Base-by-base conservation (phyloP, 2,113 vertebrate species). In the Hystrix cristata region DNA sequence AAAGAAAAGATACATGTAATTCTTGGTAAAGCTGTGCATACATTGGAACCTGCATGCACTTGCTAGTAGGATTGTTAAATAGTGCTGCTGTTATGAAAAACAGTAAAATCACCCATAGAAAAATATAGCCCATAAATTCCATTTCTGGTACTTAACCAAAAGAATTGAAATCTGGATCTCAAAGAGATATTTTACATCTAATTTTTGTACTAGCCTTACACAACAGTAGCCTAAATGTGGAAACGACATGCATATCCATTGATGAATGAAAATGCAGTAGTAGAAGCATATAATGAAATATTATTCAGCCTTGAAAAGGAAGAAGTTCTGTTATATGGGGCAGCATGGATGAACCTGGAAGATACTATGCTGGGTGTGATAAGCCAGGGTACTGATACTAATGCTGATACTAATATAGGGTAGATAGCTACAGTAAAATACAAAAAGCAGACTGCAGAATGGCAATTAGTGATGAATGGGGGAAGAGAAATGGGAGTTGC, bases 401-500 rank as follows among this genome's bases (percentile, higher is more conserved):
- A 5, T 1, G 19, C 1, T 48, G 46, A 19, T 59, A 16, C 0
- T 43, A 64, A 19, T n/a, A n/a, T 1, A 34, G 25, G 29, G 51
- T 15, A 7, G 25, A 65, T 15, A 25, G 8, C 88, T 89, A 60
- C 31, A 55, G 19, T 46, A 5, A 31, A 31, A 80, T 3, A 16
- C 9, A 79, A 57, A 57, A 72, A 80, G n/a, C 72, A 90, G 12
- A 31, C 27, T 86, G 2, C 15, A n/a, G 31, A 72, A 48, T 18
- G 16, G 3, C 27, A 1, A 38, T 7, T 21, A 12, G 5, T 3
- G 38, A 12, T 25, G 31, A 3, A 7, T 69, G 31, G n/a, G 25
- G 2, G 14, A 27, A 12, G 2, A 9, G 31, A 55, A 76, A 60
- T 46, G 7, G 8, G 1, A 34, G 5, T 43, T 60, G 13, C 15